Conservation (phyloP, 2,888 invertebrate genomes). For the Thera britannica region DNA sequence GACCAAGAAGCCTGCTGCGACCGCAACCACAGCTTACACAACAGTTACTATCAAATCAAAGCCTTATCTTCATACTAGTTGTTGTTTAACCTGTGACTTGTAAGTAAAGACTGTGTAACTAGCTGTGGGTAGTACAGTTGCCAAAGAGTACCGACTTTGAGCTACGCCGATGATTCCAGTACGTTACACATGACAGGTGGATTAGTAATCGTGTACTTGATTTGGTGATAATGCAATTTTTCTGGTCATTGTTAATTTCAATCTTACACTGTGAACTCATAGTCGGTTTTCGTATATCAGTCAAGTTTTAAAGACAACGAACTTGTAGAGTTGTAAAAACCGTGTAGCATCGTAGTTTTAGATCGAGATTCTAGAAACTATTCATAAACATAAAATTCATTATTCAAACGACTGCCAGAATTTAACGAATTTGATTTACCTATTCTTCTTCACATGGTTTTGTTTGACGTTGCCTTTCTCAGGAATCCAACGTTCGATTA, state of each 20-base stretch:
- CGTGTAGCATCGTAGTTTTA: too few species aligned
- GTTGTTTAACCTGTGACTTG: constrained; percentile 9
- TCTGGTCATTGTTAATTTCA: constrained; percentile 9
- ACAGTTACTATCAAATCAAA: constrained; percentile 17
- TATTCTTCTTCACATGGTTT: not conserved
- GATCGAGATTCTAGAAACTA: too few species aligned
- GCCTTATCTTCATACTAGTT: constrained; percentile 11
- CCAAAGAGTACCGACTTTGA: constrained; percentile 37
- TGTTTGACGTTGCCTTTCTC: not conserved
- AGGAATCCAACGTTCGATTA: constrained; percentile 1
- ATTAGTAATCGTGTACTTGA: constrained; percentile 31
- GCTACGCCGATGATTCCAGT: constrained; percentile 36
- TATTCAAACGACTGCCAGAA: too few species aligned
- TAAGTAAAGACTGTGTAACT: constrained; percentile 7
- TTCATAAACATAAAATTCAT: too few species aligned
- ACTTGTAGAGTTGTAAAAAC: not conserved
- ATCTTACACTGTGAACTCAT: constrained; percentile 8
- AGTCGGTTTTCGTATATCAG: not conserved
- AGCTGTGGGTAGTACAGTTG: constrained; percentile 24
- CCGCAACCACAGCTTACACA: constrained; percentile 21
- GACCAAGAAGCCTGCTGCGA: constrained; percentile 30
- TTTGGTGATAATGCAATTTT: constrained; percentile 22
- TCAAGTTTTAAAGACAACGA: not conserved
- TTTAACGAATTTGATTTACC: too few species aligned
- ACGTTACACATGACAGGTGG: constrained; percentile 42